Conservation (phyloP, 2,797 vertebrate genomes). For the Oreonectes daqikongensis region DNA sequence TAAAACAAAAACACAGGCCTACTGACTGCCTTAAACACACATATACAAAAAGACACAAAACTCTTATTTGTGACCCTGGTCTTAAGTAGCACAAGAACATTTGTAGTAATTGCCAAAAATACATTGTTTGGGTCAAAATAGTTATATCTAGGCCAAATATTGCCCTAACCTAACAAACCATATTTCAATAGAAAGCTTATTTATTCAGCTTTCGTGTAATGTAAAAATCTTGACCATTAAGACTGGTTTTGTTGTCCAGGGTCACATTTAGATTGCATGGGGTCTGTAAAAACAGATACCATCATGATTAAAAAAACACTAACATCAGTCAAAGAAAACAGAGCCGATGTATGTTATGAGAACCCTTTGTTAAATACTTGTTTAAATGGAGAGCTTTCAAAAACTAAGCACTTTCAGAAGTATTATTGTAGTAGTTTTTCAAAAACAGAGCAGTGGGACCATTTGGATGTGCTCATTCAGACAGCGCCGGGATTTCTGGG, state of each 20-base stretch:
- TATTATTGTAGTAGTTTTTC: slow-evolving; percentile 51
- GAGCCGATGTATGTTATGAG: slow-evolving; percentile 20
- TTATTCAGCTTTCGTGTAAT: too few species aligned
- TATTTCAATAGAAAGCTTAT: too few species aligned
- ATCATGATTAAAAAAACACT: slow-evolving; percentile 8
- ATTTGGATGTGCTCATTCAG: slow-evolving; percentile 53
- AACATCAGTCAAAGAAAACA: slow-evolving; percentile 3
- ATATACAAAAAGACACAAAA: neutral
- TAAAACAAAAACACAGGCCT: too few species aligned
- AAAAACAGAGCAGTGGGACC: slow-evolving; percentile 43
- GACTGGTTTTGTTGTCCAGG: too few species aligned
- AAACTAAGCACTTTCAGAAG: slow-evolving; percentile 35
- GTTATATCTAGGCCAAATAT: too few species aligned
- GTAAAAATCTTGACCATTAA: too few species aligned
- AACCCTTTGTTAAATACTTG: slow-evolving; percentile 32
- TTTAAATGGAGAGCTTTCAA: slow-evolving; percentile 36
- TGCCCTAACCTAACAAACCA: too few species aligned
- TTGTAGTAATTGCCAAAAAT: too few species aligned
- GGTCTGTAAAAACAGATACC: neutral
- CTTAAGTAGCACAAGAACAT: too few species aligned
- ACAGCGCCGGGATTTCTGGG: slow-evolving; percentile 39
- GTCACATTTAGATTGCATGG: neutral
- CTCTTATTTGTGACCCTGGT: too few species aligned
- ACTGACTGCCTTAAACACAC: too few species aligned
- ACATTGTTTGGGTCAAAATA: too few species aligned